phyloP scores from a whole-genome alignment of 2,888 invertebrate species.

The Cyaniris semiargus region DNA sequence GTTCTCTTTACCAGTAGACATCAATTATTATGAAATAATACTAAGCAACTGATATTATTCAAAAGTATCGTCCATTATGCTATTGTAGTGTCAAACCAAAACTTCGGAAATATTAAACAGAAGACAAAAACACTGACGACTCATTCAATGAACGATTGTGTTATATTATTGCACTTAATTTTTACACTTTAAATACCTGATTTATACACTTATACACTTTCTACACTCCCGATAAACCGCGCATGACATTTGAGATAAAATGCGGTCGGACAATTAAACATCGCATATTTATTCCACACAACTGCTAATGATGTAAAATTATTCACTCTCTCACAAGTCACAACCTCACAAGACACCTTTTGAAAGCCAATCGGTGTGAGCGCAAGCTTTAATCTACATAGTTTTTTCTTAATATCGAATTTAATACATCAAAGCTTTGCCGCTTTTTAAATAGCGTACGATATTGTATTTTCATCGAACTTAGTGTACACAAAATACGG shows the following conservation, averaged over 20 bases:
- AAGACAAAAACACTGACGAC: background rate
- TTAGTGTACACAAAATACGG: too few species aligned
- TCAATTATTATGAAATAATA: background rate
- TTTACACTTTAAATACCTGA: background rate
- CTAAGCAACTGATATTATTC: background rate
- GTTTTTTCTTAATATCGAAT: background rate
- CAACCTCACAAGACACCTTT: too few species aligned
- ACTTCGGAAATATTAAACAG: background rate
- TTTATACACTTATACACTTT: background rate
- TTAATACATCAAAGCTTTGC: conserved; percentile 7
- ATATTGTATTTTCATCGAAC: too few species aligned
- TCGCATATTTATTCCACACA: background rate
- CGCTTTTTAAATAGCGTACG: background rate
- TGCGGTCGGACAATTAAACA: background rate
- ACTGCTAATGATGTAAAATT: background rate
- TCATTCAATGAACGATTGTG: background rate
- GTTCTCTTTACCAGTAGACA: background rate
- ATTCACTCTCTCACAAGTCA: background rate
- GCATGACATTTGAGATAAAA: background rate
- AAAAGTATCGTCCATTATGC: background rate
- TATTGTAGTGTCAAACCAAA: background rate
- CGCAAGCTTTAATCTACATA: background rate
- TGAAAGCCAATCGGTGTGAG: background rate
- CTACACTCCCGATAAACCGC: background rate
- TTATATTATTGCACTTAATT: background rate